Evolutionary conservation across 2,797 vertebrate genomes (phyloP), one percentile per base, ranked within the genome.

Genomic region (Enteromius argenteus): DNA sequence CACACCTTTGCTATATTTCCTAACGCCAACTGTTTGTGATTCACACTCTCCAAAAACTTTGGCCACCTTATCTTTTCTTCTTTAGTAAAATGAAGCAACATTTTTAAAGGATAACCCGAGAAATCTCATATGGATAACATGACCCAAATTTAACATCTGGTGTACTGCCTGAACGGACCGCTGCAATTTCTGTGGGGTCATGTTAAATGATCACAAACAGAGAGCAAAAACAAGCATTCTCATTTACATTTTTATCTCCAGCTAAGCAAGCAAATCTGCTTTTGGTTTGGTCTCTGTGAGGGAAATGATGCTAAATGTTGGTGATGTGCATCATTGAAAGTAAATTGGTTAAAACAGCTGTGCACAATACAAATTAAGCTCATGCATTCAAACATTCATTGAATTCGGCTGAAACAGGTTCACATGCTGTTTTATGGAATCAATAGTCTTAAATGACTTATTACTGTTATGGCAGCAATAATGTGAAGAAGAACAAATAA

Each of bases 71-170:
- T 89, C 78, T 73, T 87, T 62, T 53, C 80, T 78, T 79, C 79
- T 77, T 88, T 71, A 75, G 71, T 86, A 87, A 80, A 86, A 35
- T 84, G 72, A 83, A 86, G 82, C 74, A 76, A 79, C 58, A 80
- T 73, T 80, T 80, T 74, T 39, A 80, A 81, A 79, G 73, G 90
- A 89, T 85, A 87, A 89, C 89, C 86, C 49, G 46, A 81, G 62
- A 84, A 85, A 84, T 66, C 66, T 84, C 69, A 77, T 73, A 35
- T 74, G 71, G 66, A 83, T 81, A 74, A 87, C 56, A 56, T 79
- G 81, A 78, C 79, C 82, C 56, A 80, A 81, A 69, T 84, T 78
- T 80, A 88, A 74, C 39, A 81, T 73, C 62, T 89, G 87, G 76
- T 46, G 71, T 53, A 69, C 46, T 42, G 73, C 85, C 81, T 80